Evolutionary conservation across 2,797 vertebrate genomes (phyloP), one percentile per base, ranked within the genome.

Genomic region (Syngnathus acus): DNA sequence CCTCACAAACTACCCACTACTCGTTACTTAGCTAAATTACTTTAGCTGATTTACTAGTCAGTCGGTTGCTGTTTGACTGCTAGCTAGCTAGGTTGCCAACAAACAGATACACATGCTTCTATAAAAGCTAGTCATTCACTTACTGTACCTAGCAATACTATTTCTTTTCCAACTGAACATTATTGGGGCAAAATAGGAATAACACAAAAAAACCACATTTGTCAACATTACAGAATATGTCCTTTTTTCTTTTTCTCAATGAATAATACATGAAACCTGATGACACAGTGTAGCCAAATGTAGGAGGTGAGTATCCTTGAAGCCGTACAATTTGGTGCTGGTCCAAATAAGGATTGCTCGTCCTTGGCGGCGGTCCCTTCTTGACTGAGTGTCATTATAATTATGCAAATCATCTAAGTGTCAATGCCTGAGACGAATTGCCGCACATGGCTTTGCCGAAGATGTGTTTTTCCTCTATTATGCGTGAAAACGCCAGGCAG

Each of bases 401-500:
- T 58, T 58, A 58, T 58, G 55, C 55, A 58, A 58, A 58, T 14
- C 55, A 58, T 37, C 55, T 26, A 58, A 38, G 55, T 58, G 23
- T 58, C 68, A 65, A 67, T 37, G 62, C 42, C 21, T 6, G 39
- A 68, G 55, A 38, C 32, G 4, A 53, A 54, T 58, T 42, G 21
- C 19, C 9, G n/a, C 54, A 51, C 58, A 43, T 68, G 21, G 62
- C 53, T 69, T 5, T 0, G 23, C 60, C 39, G 65, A 32, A 61
- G 45, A 6, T 73, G 64, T 75, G 67, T 65, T 66, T 74, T 58
- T 21, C 11, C 42, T 23, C 62, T 38, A 8, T 64, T 63, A 23
- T 64, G n/a, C 58, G 66, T 70, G 39, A 64, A 80, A 86, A 82
- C 78, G 74, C 55, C 80, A 83, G 51, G 7, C 8, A 73, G 65